Conservation (phyloP, 1,140 invertebrate genomes). For the Caenorhabditis brenneri region DNA sequence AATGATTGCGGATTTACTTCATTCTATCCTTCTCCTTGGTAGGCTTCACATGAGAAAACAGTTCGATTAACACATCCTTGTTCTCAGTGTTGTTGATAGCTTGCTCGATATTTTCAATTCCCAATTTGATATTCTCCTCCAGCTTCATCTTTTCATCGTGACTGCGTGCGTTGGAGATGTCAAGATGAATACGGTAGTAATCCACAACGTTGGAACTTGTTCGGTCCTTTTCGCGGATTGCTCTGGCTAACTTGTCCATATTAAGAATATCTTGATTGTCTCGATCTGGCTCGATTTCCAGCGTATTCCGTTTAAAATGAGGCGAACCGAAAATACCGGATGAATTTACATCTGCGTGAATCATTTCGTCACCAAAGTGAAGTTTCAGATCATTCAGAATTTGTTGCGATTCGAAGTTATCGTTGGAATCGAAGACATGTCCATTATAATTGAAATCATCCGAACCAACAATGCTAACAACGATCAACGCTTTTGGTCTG, state of each 20-base stretch:
- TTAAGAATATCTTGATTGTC: not conserved
- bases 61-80: not conserved
- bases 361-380: not conserved
- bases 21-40: not conserved
- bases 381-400: not conserved
- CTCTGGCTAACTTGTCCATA: not conserved
- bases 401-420: not conserved
- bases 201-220: not conserved
- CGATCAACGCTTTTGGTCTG: not conserved
- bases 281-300: not conserved
- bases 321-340: conserved; percentile 5
- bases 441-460: conserved; percentile 22
- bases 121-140: not conserved
- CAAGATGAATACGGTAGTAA: conserved; percentile 4
- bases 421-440: not conserved
- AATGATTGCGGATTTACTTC: not conserved
- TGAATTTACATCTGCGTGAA: not conserved
- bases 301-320: not conserved
- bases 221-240: not conserved
- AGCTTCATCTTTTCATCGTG: not conserved
- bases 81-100: not conserved
- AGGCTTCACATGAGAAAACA: not conserved
- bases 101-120: not conserved
- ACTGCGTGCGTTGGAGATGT: not conserved
- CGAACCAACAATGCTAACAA: not conserved